Evolutionary conservation across 2,888 invertebrate genomes (phyloP).

Genomic region (Mesorhabditis spiculigera): DNA sequence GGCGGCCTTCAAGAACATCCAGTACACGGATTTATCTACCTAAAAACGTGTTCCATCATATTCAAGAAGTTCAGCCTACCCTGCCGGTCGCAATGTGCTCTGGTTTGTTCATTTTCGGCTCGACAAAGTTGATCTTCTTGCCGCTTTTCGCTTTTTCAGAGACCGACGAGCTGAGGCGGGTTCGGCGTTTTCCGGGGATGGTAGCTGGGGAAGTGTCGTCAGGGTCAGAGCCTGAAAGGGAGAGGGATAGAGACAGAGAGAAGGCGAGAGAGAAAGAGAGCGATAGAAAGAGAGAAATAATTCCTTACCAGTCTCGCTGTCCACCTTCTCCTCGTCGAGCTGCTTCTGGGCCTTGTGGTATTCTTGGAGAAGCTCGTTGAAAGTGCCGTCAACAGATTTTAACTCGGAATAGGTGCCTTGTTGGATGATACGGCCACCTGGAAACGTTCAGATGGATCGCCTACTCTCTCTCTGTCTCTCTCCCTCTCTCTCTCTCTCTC

Average conservation of each 20-base stretch:
- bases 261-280: too few species aligned
- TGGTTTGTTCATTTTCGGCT: conserved; percentile 1
- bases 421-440: background rate
- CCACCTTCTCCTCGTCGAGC: background rate
- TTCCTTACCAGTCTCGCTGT: background rate
- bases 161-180: conserved; percentile 2
- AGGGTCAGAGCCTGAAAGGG: too few species aligned
- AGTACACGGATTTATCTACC: background rate
- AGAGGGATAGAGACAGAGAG: too few species aligned
- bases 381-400: background rate
- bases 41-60: background rate
- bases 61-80: background rate
- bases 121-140: background rate
- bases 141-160: background rate
- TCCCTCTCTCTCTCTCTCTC: background rate
- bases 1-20: background rate
- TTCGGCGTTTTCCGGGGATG: background rate
- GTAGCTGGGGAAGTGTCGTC: background rate
- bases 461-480: background rate
- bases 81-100: background rate
- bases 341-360: background rate
- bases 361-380: background rate
- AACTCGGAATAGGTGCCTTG: background rate
- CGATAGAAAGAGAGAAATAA: background rate
- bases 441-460: background rate